Percentiles rank a stretch among this genome's conserved stretches.
These are phyloP conservation scores for Paguma larvata DNA, from an alignment of 2,797 vertebrate genomes.

Conservation along the genomic window DNA sequence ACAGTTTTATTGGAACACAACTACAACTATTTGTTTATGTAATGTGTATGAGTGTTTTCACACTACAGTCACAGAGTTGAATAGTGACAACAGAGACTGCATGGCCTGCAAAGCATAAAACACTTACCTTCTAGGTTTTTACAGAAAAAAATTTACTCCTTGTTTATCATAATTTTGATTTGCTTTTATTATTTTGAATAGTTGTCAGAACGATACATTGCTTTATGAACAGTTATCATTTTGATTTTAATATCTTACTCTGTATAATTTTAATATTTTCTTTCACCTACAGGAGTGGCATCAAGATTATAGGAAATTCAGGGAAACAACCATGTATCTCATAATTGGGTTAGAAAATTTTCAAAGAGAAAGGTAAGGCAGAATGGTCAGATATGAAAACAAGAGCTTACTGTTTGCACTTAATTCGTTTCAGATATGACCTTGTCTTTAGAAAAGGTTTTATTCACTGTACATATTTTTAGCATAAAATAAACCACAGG, in stretches of 20 bases:
- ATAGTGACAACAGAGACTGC: background rate
- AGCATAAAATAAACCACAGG: constrained; percentile 70
- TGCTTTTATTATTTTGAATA: background rate
- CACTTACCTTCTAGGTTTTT: background rate
- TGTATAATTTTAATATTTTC: constrained; percentile 62
- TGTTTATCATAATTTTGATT: constrained; percentile 14
- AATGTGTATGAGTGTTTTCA: background rate
- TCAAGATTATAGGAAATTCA: constrained; percentile 96
- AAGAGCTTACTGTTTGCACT: background rate
- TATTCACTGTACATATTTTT: constrained; percentile 10
- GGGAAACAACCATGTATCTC: constrained; percentile 96
- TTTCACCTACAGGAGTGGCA: constrained; percentile 94
- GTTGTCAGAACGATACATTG: background rate
- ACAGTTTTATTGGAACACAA: background rate
- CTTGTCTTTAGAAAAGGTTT: background rate
- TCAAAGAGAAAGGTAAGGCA: constrained; percentile 95
- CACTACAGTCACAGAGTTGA: background rate
- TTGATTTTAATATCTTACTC: background rate
- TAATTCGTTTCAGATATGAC: background rate
- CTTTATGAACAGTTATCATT: background rate
- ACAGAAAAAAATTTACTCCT: background rate
- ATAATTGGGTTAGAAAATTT: constrained; percentile 97
- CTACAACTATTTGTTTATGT: background rate
- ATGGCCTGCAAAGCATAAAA: background rate
- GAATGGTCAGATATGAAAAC: background rate